Base-by-base conservation (phyloP, 2,797 vertebrate genomes). In the Paratrypauchen microcephalus region DNA sequence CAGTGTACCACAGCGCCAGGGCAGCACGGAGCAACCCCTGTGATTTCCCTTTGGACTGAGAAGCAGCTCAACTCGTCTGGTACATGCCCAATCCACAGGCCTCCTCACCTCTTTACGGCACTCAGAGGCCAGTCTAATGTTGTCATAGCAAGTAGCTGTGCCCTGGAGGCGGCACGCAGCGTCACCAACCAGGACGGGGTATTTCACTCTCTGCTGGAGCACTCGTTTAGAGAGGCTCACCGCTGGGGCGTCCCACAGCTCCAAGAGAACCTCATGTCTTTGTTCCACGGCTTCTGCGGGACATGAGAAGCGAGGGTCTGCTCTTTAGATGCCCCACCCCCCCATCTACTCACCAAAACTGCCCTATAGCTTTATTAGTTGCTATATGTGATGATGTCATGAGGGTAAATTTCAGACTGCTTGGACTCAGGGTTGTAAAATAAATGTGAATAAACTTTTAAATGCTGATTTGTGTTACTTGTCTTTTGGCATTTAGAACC, bases 11-110 rank as follows among this genome's bases (percentile, higher is more conserved):
- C 69, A 73, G 80, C 16, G 95, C 95, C 75, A 87, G 83, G 74
- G 83, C 36, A 57, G 88, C 83, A 21, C 87, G 77, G 52, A 87
- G 60, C 69, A 94, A 94, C 74, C 92, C 89, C 2, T 96, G 95
- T 19, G 92, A 95, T 79, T 93, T 95, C 79, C 93, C 92, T 77
- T 74, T 93, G 62, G 85, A 91, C 83, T 94, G 89, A 91, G 74
- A 61, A 68, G 65, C 36, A 69, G 68, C 26, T n/a, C 19, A 13
- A 18, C 21, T 65, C 70, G 68, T 47, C 60, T n/a, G 70, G 6
- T 2, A 16, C 30, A 56, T 36, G n/a, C 15, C 39, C 45, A 54
- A 57, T 67, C 76, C 70, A 68, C 77, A 79, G 70, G 71, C 56
- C 41, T 32, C 61, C 57, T 50, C 47, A 47, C 57, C 67, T 61